A percentile compares a stretch with the other conserved stretches of the same genome.
Evolutionary conservation across 2,113 vertebrate genomes (phyloP).

Genomic region (Macrotus californicus): DNA sequence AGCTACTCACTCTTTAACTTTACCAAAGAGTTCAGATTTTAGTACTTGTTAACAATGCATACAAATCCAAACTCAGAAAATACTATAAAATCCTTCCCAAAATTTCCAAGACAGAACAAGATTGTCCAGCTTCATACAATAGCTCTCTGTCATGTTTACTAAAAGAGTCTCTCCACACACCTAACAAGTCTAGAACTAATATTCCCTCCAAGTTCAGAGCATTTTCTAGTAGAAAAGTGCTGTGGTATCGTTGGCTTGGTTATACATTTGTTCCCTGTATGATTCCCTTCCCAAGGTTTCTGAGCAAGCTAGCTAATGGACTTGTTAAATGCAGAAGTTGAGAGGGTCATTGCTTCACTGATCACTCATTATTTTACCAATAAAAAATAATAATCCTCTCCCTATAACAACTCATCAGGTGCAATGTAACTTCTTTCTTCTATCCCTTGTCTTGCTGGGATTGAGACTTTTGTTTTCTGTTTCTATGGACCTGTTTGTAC

Average conservation of each 20-base stretch:
- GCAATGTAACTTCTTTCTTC: slow-evolving; percentile 89
- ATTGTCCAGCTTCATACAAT: slow-evolving; percentile 83
- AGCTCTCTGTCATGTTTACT: slow-evolving; percentile 55
- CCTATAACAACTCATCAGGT: slow-evolving; percentile 86
- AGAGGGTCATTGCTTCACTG: neutral
- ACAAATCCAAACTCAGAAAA: slow-evolving; percentile 80
- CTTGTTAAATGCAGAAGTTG: slow-evolving; percentile 89
- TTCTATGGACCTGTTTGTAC: slow-evolving; percentile 86
- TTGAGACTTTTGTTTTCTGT: slow-evolving; percentile 88
- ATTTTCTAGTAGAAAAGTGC: slow-evolving; percentile 49
- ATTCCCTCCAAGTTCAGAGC: slow-evolving; percentile 65
- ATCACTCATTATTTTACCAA: slow-evolving; percentile 87
- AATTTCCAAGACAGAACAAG: slow-evolving; percentile 92
- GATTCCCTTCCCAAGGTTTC: slow-evolving; percentile 46
- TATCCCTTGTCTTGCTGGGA: slow-evolving; percentile 90
- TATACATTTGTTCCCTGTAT: slow-evolving; percentile 60
- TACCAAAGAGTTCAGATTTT: slow-evolving; percentile 77
- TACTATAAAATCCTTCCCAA: slow-evolving; percentile 82
- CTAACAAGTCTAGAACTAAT: slow-evolving; percentile 73
- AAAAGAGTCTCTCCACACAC: neutral
- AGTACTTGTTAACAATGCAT: slow-evolving; percentile 78
- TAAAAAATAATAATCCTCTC: slow-evolving; percentile 88
- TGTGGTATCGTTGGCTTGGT: neutral
- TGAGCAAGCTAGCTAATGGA: slow-evolving; percentile 79
- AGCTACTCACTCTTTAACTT: slow-evolving; percentile 74